Percentiles rank a stretch among this genome's conserved stretches.
Evolutionary conservation across 2,888 invertebrate genomes (phyloP).

Genomic region (Aquatica leii): DNA sequence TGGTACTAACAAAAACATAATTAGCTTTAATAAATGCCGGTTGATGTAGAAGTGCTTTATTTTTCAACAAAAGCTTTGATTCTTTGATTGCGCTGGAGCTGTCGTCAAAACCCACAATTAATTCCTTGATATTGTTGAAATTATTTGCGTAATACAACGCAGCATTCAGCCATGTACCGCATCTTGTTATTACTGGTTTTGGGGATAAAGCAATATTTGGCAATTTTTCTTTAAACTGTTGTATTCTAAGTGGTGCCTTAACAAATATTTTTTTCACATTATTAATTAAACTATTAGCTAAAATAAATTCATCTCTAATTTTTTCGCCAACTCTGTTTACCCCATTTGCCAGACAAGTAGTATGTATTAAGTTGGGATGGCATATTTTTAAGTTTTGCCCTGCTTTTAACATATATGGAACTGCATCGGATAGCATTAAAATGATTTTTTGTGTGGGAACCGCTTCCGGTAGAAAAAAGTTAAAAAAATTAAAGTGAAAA

Average conservation of each 20-base stretch:
- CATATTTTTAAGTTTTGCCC: too few relatives aligned
- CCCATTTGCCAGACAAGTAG: too few relatives aligned
- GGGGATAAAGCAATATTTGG: not conserved
- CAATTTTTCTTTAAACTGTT: slow-evolving; percentile 7
- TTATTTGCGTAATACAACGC: slow-evolving; percentile 11
- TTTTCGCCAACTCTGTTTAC: too few relatives aligned
- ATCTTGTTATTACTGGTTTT: not conserved
- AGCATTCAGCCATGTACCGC: slow-evolving; percentile 11
- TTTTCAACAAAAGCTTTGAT: not conserved
- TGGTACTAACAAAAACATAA: slow-evolving; percentile 1
- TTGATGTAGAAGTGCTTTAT: not conserved
- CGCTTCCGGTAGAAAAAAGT: too few relatives aligned
- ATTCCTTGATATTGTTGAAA: slow-evolving; percentile 4
- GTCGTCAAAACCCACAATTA: slow-evolving; percentile 5
- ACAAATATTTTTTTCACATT: slow-evolving; percentile 13
- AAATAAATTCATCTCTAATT: too few relatives aligned
- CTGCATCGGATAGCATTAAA: slow-evolving; percentile 15
- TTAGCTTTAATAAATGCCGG: slow-evolving; percentile 10
- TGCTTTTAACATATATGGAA: slow-evolving; percentile 21
- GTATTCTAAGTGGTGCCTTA: not conserved
- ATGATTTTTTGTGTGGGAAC: too few relatives aligned
- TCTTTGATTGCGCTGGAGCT: not conserved
- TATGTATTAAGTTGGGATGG: too few relatives aligned
- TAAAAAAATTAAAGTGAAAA: too few relatives aligned
- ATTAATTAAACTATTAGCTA: too few relatives aligned